Evolutionary conservation across 2,113 vertebrate genomes (phyloP), one percentile per base, ranked within the genome.

Genomic region (Hippocampus comes): DNA sequence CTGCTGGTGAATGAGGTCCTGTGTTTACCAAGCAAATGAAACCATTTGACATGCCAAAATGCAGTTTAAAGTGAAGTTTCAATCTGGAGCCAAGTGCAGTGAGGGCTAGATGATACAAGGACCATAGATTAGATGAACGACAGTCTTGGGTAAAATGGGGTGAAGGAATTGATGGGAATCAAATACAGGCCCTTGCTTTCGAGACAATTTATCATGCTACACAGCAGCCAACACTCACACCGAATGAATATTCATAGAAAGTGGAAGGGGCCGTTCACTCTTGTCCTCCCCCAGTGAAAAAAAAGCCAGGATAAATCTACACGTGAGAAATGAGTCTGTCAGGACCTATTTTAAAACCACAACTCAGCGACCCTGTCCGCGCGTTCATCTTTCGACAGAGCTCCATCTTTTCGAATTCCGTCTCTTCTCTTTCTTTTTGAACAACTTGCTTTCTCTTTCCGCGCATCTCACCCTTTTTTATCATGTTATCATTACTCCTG

Each of bases 291-390:
- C 80, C 80, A 60, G 68, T 84, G 70, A 74, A 79, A 75, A 80
- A 75, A 79, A 77, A 81, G 76, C 72, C 70, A 56, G 76, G 84
- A 78, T 87, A 87, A 89, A 92, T 88, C 84, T 86, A 57, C 72
- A 84, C 71, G 79, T 89, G 90, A 90, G 87, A 86, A 89, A 91
- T 90, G 88, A 81, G 78, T 87, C 88, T 91, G 92, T 90, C 92
- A 89, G 77, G 80, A 83, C 41, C 81, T 78, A 88, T 90, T 91
- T 79, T 77, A 80, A 68, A 87, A 78, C 71, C 84, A 86, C 86
- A 87, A 87, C 86, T 91, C 88, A 89, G 78, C 48, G 55, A 83
- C 78, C 83, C 83, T 76, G 84, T 89, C 88, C 72, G 70, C 84
- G 77, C 77, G 86, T 84, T 84, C 88, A 70, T 64, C 14, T 74